Percentiles rank a stretch among this genome's conserved stretches.
phyloP scores from a whole-genome alignment of 2,113 vertebrate species.

The Colinus virginianus region DNA sequence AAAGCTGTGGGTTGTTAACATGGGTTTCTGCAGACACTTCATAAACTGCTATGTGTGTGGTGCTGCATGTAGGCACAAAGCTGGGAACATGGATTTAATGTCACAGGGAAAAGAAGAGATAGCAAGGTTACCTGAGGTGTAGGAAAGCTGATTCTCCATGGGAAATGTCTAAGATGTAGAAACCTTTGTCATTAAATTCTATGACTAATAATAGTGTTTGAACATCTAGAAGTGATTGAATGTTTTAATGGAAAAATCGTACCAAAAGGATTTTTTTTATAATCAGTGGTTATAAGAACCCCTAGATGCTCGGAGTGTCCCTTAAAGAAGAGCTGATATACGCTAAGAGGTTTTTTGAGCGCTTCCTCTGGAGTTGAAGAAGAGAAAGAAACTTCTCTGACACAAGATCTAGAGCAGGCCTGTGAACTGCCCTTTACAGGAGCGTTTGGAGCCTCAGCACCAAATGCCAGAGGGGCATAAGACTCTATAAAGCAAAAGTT shows the following conservation, averaged over 20 bases:
- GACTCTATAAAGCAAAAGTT: accelerated
- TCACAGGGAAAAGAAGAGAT: background rate
- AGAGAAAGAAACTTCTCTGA: background rate
- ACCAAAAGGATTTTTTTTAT: background rate
- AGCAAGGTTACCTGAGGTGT: background rate
- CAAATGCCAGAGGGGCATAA: background rate
- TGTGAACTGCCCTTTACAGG: background rate
- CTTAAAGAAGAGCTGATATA: background rate
- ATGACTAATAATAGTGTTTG: accelerated
- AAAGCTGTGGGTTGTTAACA: background rate
- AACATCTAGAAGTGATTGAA: background rate
- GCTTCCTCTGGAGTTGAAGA: background rate
- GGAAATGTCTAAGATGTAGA: background rate
- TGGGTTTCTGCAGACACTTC: background rate
- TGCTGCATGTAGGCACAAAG: background rate
- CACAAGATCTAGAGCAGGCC: background rate
- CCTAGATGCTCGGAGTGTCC: background rate
- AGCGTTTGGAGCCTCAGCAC: background rate
- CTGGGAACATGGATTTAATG: accelerated
- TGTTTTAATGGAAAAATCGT: background rate
- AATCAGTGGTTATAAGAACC: background rate
- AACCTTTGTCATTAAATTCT: background rate
- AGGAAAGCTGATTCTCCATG: background rate
- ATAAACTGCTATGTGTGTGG: background rate
- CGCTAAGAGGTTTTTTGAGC: background rate